These are phyloP conservation scores for Gnatocerus cornutus DNA, from an alignment of 2,888 invertebrate genomes.

Conservation along the genomic window DNA sequence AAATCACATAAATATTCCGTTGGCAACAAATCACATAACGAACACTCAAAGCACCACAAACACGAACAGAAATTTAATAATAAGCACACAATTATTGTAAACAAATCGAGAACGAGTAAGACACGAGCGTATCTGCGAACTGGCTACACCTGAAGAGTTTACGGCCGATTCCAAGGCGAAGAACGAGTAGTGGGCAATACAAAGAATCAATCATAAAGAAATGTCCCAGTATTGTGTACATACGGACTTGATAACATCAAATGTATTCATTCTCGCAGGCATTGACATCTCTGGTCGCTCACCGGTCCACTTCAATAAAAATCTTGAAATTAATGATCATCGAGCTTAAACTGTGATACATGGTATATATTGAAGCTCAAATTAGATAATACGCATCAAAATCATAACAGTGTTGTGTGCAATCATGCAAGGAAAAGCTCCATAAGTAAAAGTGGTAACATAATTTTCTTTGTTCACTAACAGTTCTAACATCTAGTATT, in stretches of 20 bases:
- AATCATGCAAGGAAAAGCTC: constrained; percentile 29
- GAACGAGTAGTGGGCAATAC: constrained; percentile 48
- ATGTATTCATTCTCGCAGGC: neutral
- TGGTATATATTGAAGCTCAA: neutral
- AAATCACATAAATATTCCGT: constrained; percentile 10
- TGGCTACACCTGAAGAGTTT: constrained; percentile 46
- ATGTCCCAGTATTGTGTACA: constrained; percentile 27
- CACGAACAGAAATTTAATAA: constrained; percentile 12
- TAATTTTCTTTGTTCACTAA: constrained; percentile 35
- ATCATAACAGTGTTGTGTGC: constrained; percentile 19
- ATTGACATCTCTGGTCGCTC: neutral
- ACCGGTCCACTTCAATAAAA: neutral
- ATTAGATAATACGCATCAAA: neutral
- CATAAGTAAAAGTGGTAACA: constrained; percentile 31
- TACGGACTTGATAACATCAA: neutral
- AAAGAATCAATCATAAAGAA: constrained; percentile 48
- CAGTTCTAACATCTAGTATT: constrained; percentile 1
- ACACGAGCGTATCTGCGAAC: constrained; percentile 52
- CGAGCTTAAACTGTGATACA: no score
- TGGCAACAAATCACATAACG: constrained; percentile 5
- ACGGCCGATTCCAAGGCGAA: constrained; percentile 45
- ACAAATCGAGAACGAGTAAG: constrained; percentile 50
- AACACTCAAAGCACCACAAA: constrained; percentile 14
- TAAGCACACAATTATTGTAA: constrained; percentile 42
- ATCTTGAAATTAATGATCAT: no score